Evolutionary conservation across 2,113 vertebrate species (phyloP), one percentile per base, ranked within the genome.

Genomic region (Plecotus auritus): DNA sequence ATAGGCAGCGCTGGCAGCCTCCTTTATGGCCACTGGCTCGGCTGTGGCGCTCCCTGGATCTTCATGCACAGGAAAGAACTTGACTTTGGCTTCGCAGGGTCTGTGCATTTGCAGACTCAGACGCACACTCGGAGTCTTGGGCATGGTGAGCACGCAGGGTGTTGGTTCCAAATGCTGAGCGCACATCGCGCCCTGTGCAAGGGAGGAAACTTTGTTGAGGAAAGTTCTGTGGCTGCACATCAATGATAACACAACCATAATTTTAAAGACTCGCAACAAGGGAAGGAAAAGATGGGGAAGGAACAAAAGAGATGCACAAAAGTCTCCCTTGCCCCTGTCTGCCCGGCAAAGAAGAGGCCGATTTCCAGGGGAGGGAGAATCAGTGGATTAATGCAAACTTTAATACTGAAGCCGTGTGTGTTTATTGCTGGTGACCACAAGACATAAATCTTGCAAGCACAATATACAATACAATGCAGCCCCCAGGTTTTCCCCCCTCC

Each of bases 381-480:
- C 73, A 13, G 73, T 97, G 97, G 97, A 98, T 98, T 98, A 97
- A 98, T 97, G 97, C 91, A 97, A 98, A 98, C 97, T 98, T 98
- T 98, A 98, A 98, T 98, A 98, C 97, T 88, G 98, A 98, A 97
- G 97, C 95, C 95, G 90, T 97, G 97, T 97, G 96, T 98, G 97
- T 97, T 97, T 98, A 98, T 97, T 98, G 98, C 98, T 98, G 98
- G 98, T 99, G 98, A 99, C 98, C 99, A 99, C 93, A 94, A 95
- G 97, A 98, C 97, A 99, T 98, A 98, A 97, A 98, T 98, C 98
- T 98, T 97, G 96, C 13, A 67, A 97, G 98, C 95, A 98, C 98
- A 98, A 98, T 97, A 95, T 98, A 98, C 97, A 98, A 98, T 98
- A 97, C 8, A 51, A 97, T 86, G 97, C 97, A 97, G 97, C 96